Percentiles rank a stretch among this genome's conserved stretches.
phyloP scores from a whole-genome alignment of 2,797 vertebrate species.

The Gorsachius magnificus region DNA sequence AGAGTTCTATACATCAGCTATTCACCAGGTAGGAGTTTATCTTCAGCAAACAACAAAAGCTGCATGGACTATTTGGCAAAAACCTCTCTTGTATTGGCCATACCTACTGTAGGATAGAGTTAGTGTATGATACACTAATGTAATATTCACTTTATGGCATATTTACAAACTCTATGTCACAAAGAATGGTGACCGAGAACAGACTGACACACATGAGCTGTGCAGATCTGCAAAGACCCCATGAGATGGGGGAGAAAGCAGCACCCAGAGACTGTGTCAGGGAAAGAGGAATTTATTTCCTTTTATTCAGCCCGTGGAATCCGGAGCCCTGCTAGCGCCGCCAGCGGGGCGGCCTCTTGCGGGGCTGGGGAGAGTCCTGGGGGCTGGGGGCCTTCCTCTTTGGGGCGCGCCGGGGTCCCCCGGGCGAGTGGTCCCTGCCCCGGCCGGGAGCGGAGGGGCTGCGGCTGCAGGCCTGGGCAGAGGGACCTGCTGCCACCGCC shows the following conservation, averaged over 20 bases:
- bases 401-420: fast-evolving
- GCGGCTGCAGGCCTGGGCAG: too few species aligned
- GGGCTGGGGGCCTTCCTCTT: not conserved
- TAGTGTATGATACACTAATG: not conserved
- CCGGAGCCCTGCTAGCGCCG: too few species aligned
- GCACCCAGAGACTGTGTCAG: too few species aligned
- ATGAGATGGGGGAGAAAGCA: too few species aligned
- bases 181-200: not conserved
- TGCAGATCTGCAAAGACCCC: not conserved
- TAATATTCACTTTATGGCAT: too few species aligned
- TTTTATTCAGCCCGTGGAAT: too few species aligned
- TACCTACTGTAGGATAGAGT: not conserved
- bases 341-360: too few species aligned
- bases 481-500: too few species aligned
- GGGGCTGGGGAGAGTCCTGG: too few species aligned
- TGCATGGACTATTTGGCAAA: not conserved
- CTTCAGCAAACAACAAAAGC: not conserved
- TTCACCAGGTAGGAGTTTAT: not conserved
- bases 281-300: too few species aligned
- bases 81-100: not conserved
- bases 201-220: not conserved
- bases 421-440: not conserved
- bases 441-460: not conserved
- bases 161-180: not conserved
- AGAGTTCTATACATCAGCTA: not conserved